These are phyloP conservation scores for Nemapogon koenigi DNA, from an alignment of 2,888 invertebrate species.

Conservation along the genomic window DNA sequence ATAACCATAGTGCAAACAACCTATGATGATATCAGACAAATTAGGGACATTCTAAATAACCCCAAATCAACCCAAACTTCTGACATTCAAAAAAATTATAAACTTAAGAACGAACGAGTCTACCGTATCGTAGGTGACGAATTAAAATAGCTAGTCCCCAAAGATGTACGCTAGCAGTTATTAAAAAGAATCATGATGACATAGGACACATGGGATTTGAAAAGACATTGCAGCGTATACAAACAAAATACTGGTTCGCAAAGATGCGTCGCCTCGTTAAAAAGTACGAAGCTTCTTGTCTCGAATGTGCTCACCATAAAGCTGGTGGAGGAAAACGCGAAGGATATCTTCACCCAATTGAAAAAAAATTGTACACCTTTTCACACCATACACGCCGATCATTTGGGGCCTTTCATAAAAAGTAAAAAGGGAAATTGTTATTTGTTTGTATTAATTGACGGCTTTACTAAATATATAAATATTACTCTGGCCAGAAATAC, in stretches of 20 bases:
- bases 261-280: conserved; percentile 18
- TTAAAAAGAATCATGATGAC: conserved; percentile 19
- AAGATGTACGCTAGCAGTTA: conserved; percentile 15
- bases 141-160: conserved; percentile 17
- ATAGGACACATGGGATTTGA: conserved; percentile 21
- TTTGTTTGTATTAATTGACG: conserved; percentile 8
- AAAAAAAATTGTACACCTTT: conserved; percentile 17
- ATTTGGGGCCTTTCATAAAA: conserved; percentile 17
- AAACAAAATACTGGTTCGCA: conserved; percentile 19
- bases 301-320: conserved; percentile 17
- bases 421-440: conserved; percentile 17
- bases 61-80: background rate
- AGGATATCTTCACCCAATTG: conserved; percentile 19
- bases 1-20: conserved; percentile 13
- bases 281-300: conserved; percentile 18
- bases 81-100: conserved; percentile 14
- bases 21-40: conserved; percentile 2
- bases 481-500: conserved; percentile 16
- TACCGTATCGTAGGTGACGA: conserved; percentile 15
- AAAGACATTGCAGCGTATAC: conserved; percentile 18
- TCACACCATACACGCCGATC: conserved; percentile 21
- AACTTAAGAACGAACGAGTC: conserved; percentile 14
- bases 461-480: conserved; percentile 17
- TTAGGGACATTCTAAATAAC: conserved; percentile 5
- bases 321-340: conserved; percentile 15